A percentile compares a stretch with the other conserved stretches of the same genome.
Conservation (phyloP, 2,113 vertebrate genomes). For the Gyps fulvus region DNA sequence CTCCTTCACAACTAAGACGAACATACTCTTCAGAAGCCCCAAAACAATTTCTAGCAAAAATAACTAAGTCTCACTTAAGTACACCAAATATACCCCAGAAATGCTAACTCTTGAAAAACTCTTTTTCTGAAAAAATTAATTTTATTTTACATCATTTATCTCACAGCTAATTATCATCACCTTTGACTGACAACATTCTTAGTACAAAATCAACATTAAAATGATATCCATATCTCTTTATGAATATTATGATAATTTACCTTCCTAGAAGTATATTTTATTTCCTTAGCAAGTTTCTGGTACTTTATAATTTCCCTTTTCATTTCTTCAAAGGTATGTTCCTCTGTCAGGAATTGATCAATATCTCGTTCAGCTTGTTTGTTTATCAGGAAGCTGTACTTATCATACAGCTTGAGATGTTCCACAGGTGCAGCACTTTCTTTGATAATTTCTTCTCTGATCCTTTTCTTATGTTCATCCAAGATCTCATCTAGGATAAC, state of each 20-base stretch:
- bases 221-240: neutral
- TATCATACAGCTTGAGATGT: conserved; percentile 79
- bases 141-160: neutral
- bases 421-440: conserved; percentile 75
- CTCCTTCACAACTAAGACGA: neutral
- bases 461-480: conserved; percentile 69
- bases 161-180: neutral
- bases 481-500: conserved; percentile 80
- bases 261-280: conserved; percentile 78
- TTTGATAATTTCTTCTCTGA: conserved; percentile 70
- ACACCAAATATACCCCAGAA: neutral
- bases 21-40: neutral
- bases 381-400: conserved; percentile 78
- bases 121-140: neutral
- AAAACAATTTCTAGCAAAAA: neutral
- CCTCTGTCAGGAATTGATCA: conserved; percentile 77
- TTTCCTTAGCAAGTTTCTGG: conserved; percentile 79
- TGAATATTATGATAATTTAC: conserved; percentile 56
- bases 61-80: neutral
- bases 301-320: conserved; percentile 79
- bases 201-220: neutral
- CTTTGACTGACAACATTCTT: neutral
- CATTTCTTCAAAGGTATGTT: conserved; percentile 78
- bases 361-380: conserved; percentile 79
- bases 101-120: neutral